Conservation (phyloP, 1,140 invertebrate genomes). For the Drosophila ficusphila region DNA sequence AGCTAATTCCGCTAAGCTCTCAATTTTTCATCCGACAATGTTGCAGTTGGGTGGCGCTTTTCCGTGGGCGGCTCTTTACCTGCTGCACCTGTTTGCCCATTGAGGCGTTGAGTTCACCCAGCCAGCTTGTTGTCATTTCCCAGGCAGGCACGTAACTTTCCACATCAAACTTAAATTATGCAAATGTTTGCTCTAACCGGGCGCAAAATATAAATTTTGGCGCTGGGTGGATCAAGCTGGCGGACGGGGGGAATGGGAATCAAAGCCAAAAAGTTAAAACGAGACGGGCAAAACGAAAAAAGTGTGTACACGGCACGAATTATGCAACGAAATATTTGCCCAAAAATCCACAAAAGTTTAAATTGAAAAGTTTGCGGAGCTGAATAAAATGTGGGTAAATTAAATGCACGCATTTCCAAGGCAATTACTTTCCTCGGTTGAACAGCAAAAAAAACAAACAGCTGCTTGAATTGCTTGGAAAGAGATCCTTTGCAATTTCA, state of each 20-base stretch:
- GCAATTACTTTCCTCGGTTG: neutral
- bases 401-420: neutral
- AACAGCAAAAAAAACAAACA: too few relatives aligned
- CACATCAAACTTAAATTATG: slow-evolving; percentile 49
- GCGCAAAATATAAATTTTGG: neutral
- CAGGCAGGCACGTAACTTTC: slow-evolving; percentile 34
- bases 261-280: slow-evolving; percentile 17
- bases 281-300: slow-evolving; percentile 13
- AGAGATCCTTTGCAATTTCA: neutral
- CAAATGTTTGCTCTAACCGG: slow-evolving; percentile 40
- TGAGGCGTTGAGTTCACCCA: slow-evolving; percentile 38
- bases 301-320: slow-evolving; percentile 17
- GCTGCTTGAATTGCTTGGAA: too few relatives aligned
- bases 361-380: slow-evolving; percentile 27
- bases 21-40: slow-evolving; percentile 50
- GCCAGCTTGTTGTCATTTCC: slow-evolving; percentile 37
- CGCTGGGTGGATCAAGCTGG: neutral
- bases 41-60: slow-evolving; percentile 41
- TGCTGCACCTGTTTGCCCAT: slow-evolving; percentile 27
- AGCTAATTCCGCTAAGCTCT: slow-evolving; percentile 27
- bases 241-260: slow-evolving; percentile 5
- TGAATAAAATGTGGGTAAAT: slow-evolving; percentile 3
- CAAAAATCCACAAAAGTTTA: slow-evolving; percentile 20
- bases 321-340: slow-evolving; percentile 13
- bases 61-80: neutral